Conservation (phyloP, 2,113 vertebrate species). For the Pollachius pollachius region DNA sequence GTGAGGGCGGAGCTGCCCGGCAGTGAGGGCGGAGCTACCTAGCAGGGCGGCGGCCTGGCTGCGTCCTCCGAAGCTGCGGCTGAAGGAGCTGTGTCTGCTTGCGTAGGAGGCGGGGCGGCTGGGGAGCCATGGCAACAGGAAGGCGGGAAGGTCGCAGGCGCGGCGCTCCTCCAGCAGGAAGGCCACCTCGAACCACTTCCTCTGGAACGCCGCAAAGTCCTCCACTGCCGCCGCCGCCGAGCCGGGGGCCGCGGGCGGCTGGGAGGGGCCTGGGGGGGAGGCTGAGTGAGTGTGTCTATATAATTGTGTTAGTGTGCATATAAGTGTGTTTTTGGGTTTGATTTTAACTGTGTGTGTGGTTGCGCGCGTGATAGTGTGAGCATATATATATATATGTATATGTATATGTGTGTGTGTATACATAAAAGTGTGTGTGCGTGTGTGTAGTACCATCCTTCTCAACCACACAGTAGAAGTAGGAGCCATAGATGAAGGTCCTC, state of each 20-base stretch:
- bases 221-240: constrained; percentile 86
- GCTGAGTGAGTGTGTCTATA: no score
- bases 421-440: no score
- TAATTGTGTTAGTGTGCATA: background rate
- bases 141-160: constrained; percentile 88
- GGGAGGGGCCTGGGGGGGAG: constrained; percentile 32
- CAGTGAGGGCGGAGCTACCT: constrained; percentile 73
- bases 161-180: constrained; percentile 89
- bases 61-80: constrained; percentile 98
- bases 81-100: constrained; percentile 99
- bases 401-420: no score
- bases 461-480: constrained; percentile 95
- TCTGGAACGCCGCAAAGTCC: constrained; percentile 92
- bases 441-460: constrained; percentile 80
- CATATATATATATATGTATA: no score
- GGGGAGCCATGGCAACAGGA: constrained; percentile 94
- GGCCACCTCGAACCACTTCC: constrained; percentile 98
- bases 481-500: constrained; percentile 93
- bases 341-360: background rate
- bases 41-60: constrained; percentile 96
- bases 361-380: no score
- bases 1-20: no score
- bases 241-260: constrained; percentile 7
- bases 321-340: background rate
- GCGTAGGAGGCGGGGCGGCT: constrained; percentile 96